A percentile compares a stretch with the other conserved stretches of the same genome.
These are phyloP conservation scores for Pseudochirops cupreus DNA, from an alignment of 2,797 vertebrate genomes.

Conservation along the genomic window DNA sequence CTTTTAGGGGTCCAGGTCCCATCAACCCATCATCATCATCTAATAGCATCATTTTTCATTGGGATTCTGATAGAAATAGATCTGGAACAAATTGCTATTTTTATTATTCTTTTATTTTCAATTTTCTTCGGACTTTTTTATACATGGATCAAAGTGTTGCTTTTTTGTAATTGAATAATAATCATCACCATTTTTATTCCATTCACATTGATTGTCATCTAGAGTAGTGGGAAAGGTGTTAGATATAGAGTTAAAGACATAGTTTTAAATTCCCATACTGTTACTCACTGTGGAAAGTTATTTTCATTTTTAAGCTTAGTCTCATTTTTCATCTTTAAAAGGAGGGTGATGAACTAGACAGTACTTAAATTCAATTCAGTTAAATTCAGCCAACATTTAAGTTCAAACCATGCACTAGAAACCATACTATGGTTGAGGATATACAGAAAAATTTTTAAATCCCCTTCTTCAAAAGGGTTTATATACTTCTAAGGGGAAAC, in stretches of 20 bases:
- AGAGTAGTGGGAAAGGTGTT: neutral
- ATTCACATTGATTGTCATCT: neutral
- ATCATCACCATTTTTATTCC: neutral
- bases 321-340: neutral
- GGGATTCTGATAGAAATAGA: neutral
- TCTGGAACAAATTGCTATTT: neutral
- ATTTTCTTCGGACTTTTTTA: neutral
- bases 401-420: neutral
- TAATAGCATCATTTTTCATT: neutral
- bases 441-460: neutral
- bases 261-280: neutral
- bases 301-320: neutral
- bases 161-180: neutral
- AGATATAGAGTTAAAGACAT: neutral
- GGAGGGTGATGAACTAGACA: neutral
- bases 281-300: neutral
- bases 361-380: neutral
- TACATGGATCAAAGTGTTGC: neutral
- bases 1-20: too few relatives aligned
- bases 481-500: neutral
- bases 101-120: neutral
- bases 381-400: neutral
- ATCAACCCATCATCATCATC: neutral
- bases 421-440: neutral
- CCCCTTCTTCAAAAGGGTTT: neutral